Conservation (phyloP, 2,113 vertebrate species). For the Sciurus niger region DNA sequence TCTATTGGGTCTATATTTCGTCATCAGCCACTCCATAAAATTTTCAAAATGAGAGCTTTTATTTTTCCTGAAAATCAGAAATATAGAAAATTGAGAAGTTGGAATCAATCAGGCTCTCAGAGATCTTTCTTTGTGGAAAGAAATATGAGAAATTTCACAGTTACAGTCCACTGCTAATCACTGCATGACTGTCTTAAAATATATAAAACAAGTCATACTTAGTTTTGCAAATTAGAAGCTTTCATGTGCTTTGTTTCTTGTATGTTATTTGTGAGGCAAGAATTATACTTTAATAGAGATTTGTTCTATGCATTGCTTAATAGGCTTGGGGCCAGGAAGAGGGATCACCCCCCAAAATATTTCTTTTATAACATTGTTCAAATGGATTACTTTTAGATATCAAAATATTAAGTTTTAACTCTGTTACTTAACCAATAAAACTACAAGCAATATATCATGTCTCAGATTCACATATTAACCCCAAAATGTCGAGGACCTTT, state of each 20-base stretch:
- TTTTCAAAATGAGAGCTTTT: slow-evolving; percentile 15
- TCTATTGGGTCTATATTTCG: not conserved
- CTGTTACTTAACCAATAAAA: slow-evolving; percentile 9
- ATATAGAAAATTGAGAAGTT: slow-evolving; percentile 18
- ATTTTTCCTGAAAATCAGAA: not conserved
- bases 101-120: not conserved
- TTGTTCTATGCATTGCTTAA: not conserved
- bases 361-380: not conserved
- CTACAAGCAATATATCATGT: slow-evolving; percentile 6
- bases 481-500: not conserved
- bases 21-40: not conserved
- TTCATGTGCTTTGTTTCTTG: not conserved
- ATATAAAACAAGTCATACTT: not conserved
- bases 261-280: not conserved
- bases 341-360: not conserved
- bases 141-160: not conserved
- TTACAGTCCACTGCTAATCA: not conserved
- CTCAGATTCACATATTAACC: not conserved
- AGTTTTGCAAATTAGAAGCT: not conserved
- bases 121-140: not conserved
- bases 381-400: slow-evolving; percentile 34
- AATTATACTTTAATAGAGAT: not conserved
- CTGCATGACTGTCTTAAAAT: not conserved
- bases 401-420: slow-evolving; percentile 1
- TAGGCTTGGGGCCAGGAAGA: not conserved